Evolutionary conservation across 2,113 vertebrate species (phyloP), one percentile per base, ranked within the genome.

Genomic region (Atlantisia rogersi): DNA sequence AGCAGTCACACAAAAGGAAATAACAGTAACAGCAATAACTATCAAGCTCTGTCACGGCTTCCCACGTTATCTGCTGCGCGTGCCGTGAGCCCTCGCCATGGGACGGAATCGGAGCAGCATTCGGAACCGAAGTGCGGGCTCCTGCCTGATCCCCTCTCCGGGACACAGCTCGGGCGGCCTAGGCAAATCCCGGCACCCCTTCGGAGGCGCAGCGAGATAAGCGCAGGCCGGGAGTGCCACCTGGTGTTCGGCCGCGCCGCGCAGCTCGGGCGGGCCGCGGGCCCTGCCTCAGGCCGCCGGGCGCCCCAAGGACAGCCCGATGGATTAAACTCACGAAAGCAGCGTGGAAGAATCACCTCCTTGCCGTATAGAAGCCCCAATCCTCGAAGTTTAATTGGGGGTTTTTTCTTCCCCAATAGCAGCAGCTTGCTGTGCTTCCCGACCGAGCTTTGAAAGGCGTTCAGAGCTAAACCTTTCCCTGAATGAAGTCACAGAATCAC

Each of bases 61-160:
- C 32, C 48, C 53, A 12, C 21, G 35, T 35, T 32, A 44, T 0
- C 18, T 12, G 2, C 63, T 17, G 10, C 6, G 32, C 13, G 29
- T 31, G 2, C n/a, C 62, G 59, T 17, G 8, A 2, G 6, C 44
- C 11, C 16, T 50, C 12, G 1, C 56, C 35, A 3, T 1, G 32
- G 19, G 31, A 6, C 31, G 46, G 50, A 20, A 11, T 14, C 0
- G 10, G 62, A 56, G 4, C 1, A 32, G 28, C 2, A 1, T 11
- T 12, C 15, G 3, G 40, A 13, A 18, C 25, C 19, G 6, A 64
- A 21, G 64, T 0, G 1, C 15, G 7, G 69, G 21, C 21, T 70
- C 9, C 42, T 22, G 0, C 6, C 35, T 1, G 40, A 3, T 28
- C 10, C 1, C 63, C 40, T 6, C 24, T 68, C 11, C 67, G 28